Evolutionary conservation across 1,140 invertebrate species (phyloP).

Genomic region (Trypoxylus dichotomus): DNA sequence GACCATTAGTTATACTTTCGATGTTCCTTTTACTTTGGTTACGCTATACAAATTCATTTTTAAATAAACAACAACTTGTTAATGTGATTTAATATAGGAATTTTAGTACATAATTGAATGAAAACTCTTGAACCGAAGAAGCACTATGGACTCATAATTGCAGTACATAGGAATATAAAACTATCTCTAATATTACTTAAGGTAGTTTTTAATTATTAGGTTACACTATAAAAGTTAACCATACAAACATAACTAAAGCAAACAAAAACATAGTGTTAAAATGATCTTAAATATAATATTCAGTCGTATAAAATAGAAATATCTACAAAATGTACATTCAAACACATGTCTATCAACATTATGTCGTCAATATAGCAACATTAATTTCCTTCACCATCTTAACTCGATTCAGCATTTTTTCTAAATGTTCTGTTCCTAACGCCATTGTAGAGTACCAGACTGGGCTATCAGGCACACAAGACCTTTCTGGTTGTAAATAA

Average conservation of each 20-base stretch:
- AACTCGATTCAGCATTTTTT: slow-evolving; percentile 85
- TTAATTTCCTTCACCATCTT: slow-evolving; percentile 86
- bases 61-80: no score
- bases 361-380: slow-evolving; percentile 47
- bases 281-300: neutral
- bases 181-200: neutral
- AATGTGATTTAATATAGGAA: no score
- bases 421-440: slow-evolving; percentile 69
- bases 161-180: neutral
- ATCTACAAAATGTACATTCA: neutral
- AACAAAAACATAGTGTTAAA: neutral
- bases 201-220: neutral
- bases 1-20: no score
- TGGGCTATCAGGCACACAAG: slow-evolving; percentile 87
- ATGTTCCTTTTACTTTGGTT: no score
- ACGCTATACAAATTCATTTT: no score
- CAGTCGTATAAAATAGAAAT: slow-evolving; percentile 2
- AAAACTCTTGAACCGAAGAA: no score
- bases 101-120: no score
- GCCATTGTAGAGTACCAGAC: slow-evolving; percentile 89
- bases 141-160: no score
- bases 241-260: neutral
- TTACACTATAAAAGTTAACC: neutral
- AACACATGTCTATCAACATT: neutral
- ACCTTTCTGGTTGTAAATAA: slow-evolving; percentile 84